Base-by-base conservation (phyloP, 2,113 vertebrate genomes). In the Nansenia antarctica region DNA sequence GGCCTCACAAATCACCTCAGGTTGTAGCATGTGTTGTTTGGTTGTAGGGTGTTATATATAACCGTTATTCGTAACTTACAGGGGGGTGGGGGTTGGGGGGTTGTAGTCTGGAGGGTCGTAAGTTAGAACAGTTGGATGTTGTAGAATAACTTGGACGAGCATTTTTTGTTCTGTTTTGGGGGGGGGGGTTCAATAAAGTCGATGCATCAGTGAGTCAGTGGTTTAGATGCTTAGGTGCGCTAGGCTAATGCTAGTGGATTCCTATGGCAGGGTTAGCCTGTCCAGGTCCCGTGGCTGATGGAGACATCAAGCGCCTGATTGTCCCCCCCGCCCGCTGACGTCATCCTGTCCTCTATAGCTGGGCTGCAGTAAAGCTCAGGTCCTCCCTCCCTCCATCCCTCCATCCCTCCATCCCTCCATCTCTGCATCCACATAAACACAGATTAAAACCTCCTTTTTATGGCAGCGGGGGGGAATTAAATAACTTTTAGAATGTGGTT, bases 391-490 rank as follows among this genome's bases (percentile, higher is more conserved):
- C n/a, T 1, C 24, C 30, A n/a, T 6, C 22, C 20, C 14, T 24
- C 22, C 9, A 8, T 49, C 12, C 35, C 18, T 15, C 62, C 49
- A 9, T n/a, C n/a, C n/a, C n/a, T n/a, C 52, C 69, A 20, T 20
- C 47, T 37, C 34, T 11, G 32, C 34, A 3, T 59, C 26, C 31
- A 20, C 57, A 65, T 66, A 63, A 64, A 83, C 62, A 72, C 37
- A 65, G 68, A 78, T 80, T 70, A 80, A 77, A 73, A 58, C 52
- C 68, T 55, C 53, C 22, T 75, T 89, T n/a, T 86, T 78, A 88
- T 61, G 52, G 67, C 72, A 30, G 67, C 72, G 27, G 24, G 18
- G 31, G 62, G 72, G 78, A 82, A 84, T 82, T 77, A 82, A 81
- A 79, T 68, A 73, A 77, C 83, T 82, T 82, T 83, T 75, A 71